These are phyloP conservation scores for Karalla daura DNA, from an alignment of 2,797 vertebrate species.

Conservation along the genomic window DNA sequence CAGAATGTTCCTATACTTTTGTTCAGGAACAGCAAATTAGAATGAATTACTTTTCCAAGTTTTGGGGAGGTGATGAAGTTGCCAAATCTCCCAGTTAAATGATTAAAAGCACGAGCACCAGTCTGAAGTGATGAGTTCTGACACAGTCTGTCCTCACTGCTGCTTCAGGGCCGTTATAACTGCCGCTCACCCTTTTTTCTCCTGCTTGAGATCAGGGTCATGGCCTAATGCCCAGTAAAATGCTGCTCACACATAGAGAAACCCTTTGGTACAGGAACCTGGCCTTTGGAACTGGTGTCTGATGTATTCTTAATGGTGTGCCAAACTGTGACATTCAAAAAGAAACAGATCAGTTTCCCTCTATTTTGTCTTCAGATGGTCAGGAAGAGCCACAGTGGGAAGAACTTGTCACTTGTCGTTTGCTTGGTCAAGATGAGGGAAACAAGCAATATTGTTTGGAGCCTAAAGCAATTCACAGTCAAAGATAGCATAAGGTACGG, in stretches of 20 bases:
- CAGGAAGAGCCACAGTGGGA: conserved; percentile 35
- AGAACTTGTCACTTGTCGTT: conserved; percentile 32
- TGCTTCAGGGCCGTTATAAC: conserved; percentile 35
- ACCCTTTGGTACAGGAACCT: conserved; percentile 42
- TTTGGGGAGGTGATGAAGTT: conserved; percentile 7
- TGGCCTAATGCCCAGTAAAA: conserved; percentile 55
- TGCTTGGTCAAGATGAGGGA: conserved; percentile 9
- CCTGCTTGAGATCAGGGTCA: conserved; percentile 51
- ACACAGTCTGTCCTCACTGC: not conserved
- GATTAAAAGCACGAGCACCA: conserved; percentile 8
- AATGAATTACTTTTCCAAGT: conserved; percentile 38
- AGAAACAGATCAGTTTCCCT: conserved; percentile 62
- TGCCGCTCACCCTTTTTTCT: conserved; percentile 51
- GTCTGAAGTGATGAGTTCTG: not conserved
- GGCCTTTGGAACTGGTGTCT: conserved; percentile 37
- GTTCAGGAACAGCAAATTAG: conserved; percentile 36
- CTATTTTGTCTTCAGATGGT: conserved; percentile 55
- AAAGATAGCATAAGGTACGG: no score
- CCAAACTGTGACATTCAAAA: conserved; percentile 55
- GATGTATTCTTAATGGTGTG: conserved; percentile 49
- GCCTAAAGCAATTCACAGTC: not conserved
- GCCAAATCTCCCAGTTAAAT: conserved; percentile 25
- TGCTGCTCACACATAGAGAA: conserved; percentile 42
- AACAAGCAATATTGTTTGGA: not conserved
- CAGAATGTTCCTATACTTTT: conserved; percentile 29